Base-by-base conservation (phyloP, 2,888 invertebrate genomes). In the Lissonota sp. region DNA sequence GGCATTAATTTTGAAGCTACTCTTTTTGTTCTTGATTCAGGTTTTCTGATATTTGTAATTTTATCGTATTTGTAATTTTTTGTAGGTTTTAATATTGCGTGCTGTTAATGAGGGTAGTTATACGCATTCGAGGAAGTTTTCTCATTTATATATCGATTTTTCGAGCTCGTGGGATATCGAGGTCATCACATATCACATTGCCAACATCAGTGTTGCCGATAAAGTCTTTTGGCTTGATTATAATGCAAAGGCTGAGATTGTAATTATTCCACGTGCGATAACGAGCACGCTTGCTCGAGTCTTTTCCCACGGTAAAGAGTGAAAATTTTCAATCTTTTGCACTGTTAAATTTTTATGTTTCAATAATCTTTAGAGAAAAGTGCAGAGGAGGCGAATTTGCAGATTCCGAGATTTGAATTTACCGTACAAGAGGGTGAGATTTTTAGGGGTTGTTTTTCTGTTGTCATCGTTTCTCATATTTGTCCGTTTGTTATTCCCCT, bases 181-280 rank as follows among this genome's bases (percentile, higher is more conserved):
- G 79, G 79, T 73, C 67, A 70, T 58, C 57, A 8, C n/a, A 70
- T 26, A 26, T 26, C 26, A 26, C 26, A 79, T 55, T 55, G 73
- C 60, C 55, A 37, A 51, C 60, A 62, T 73, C 63, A 39, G 57
- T 57, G 58, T 58, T 40, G 49, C 70, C 49, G 58, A 70, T 60
- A 73, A 26, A 79, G 73, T 79, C 53, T 72, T 78, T 42, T 40
- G 67, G 67, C 26, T 26, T 26, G 26, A 46, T 73, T 73, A 69
- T 69, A 73, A 53, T 55, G 67, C 62, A 37, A 79, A 57, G 62
- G 67, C 42, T 46, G 49, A 67, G 76, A 70, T 49, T 8, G 79
- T 67, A 79, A 73, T 79, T 79, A 73, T 79, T 62, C 55, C 10
- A 26, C 26, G 46, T 58, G 67, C 73, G 79, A 79, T 78, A 69